These are phyloP conservation scores for Chondrilla cf. caribensis DNA, from an alignment of 37 sponge, comb jelly and placozoan species.

Conservation along the genomic window DNA sequence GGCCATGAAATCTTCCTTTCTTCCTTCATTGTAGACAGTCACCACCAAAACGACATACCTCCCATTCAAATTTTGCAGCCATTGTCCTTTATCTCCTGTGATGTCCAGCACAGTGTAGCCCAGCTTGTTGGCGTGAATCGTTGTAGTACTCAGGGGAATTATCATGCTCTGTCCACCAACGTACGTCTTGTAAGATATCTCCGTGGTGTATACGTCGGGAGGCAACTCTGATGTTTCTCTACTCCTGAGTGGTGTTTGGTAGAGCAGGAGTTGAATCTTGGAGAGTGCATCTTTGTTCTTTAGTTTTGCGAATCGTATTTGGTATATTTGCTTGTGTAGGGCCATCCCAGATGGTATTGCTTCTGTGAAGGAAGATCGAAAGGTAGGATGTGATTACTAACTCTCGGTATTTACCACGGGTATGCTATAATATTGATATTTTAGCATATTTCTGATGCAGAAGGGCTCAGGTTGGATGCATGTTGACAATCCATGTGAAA, in stretches of 20 bases:
- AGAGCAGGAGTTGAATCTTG: slow-evolving; percentile 10
- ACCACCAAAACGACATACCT: not conserved
- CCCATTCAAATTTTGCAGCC: not conserved
- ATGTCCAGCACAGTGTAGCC: slow-evolving; percentile 1
- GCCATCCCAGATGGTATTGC: not conserved
- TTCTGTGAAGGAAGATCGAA: not conserved
- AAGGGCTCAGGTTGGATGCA: too few relatives aligned
- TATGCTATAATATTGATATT: too few relatives aligned
- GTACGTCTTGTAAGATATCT: not conserved
- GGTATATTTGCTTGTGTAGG: not conserved
- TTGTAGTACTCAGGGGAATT: not conserved
- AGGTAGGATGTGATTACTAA: too few relatives aligned
- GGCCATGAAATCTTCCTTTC: too few relatives aligned
- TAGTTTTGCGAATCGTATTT: not conserved
- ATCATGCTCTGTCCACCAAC: not conserved
- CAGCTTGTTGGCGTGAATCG: not conserved
- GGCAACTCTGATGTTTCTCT: not conserved
- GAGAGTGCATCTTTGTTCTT: not conserved
- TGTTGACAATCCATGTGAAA: too few relatives aligned
- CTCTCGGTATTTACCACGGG: too few relatives aligned
- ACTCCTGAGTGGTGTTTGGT: not conserved
- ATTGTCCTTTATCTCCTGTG: slow-evolving; percentile 14
- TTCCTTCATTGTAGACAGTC: not conserved
- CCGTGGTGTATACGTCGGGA: not conserved
- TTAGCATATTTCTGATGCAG: too few relatives aligned